These are phyloP conservation scores for Tachypleus tridentatus DNA, from an alignment of 1,140 invertebrate genomes.

Conservation along the genomic window DNA sequence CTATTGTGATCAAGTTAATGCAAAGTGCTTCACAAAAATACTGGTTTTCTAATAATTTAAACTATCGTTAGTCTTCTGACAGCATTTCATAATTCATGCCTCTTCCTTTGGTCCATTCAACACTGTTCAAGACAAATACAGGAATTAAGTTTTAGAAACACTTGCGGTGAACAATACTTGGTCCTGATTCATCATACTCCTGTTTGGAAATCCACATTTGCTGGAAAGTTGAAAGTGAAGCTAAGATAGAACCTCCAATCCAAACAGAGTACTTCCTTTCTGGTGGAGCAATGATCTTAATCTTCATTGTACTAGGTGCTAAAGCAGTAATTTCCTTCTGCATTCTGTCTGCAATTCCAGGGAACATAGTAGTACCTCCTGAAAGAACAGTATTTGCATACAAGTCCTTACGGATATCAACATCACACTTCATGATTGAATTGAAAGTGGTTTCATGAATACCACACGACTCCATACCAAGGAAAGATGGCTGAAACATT, in stretches of 20 bases:
- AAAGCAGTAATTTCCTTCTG: constrained; percentile 43
- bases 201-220: constrained; percentile 45
- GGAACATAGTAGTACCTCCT: constrained; percentile 67
- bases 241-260: constrained; percentile 47
- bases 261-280: constrained; percentile 47
- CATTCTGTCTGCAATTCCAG: constrained; percentile 45
- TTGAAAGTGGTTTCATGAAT: constrained; percentile 66
- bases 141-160: constrained; percentile 29
- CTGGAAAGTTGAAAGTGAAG: constrained; percentile 49
- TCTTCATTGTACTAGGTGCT: constrained; percentile 47
- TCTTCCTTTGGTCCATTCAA: too few species aligned
- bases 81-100: too few species aligned
- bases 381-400: constrained; percentile 72
- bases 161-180: constrained; percentile 35
- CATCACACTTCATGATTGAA: constrained; percentile 47
- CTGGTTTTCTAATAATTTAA: too few species aligned
- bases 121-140: too few species aligned
- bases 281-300: constrained; percentile 48
- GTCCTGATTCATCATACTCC: too few species aligned
- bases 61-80: too few species aligned
- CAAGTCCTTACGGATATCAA: constrained; percentile 40
- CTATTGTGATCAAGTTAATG: too few species aligned
- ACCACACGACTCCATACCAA: constrained; percentile 70
- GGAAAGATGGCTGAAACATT: constrained; percentile 51
- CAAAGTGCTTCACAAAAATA: too few species aligned